Evolutionary conservation across 2,888 invertebrate species (phyloP), one percentile per base, ranked within the genome.

Genomic region (Bedellia somnulentella): DNA sequence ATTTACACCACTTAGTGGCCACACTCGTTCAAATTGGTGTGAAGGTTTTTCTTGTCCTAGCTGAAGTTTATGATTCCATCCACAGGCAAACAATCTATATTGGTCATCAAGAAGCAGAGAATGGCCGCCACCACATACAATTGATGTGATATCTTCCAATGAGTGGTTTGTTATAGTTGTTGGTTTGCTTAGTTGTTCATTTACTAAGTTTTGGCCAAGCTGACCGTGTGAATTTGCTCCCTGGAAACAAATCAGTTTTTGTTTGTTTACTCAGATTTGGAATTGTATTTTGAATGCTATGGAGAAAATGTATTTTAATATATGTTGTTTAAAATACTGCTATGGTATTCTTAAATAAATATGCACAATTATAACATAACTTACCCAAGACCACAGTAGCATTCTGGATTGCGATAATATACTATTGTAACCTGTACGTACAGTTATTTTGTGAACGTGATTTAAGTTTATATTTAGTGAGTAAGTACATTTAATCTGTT

Each of bases 211-310:
- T 47, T 86, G 75, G 37, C 87, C 87, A 37, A 91, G 71, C 59
- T 91, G 90, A 29, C 89, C 89, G 52, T 88, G 87, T 37, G 88
- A 88, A 63, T 91, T 91, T 34, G 90, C 88, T 47, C 90, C 90
- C 90, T 90, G 54, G 37, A 66, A 62, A 28, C 25, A 31, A 30
- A 23, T 11, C n/a, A n/a, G n/a, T n/a, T n/a, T n/a, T n/a, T n/a
- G n/a, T n/a, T n/a, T n/a, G n/a, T n/a, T n/a, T n/a, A n/a, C 6
- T 16, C 15, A 14, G 15, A 30, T 9, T 5, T 6, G 16, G 12
- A 9, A 8, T 8, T 33, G 15, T 23, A 13, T 29, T 25, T 10
- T 27, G 13, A 29, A 18, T 24, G 29, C n/a, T 24, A 21, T 31
- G 5, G 26, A n/a, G 6, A 21, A 24, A 28, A 24, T 15, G 11